Base-by-base conservation (phyloP, 1,140 invertebrate genomes). In the Heliconius melpomene region DNA sequence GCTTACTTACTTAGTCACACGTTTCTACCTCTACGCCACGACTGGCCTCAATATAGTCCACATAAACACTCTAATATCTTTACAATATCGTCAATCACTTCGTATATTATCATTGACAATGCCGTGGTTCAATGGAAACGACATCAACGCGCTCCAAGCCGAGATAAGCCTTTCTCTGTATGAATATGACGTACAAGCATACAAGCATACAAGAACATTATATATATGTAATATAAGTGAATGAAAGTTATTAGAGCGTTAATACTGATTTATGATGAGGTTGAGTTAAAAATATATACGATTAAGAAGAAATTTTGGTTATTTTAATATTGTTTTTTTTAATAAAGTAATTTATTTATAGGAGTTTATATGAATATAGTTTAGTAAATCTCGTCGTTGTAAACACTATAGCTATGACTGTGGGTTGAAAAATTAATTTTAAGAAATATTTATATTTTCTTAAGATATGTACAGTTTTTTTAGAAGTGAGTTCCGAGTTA, bases 221-320 rank as follows among this genome's bases (percentile, higher is more conserved):
- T 23, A 60, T 26, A 26, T 72, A 36, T 78, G 50, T 52, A 29
- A 29, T 66, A 5, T 16, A 8, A 54, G 71, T 75, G 79, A 79
- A 83, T 79, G 79, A 83, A 83, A 83, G 82, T 83, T 81, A 83
- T 81, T 70, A 79, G 79, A 83, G 77, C 79, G 77, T 32, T 38
- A 32, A 70, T 70, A 79, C 60, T 32, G 73, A 57, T 57, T 79
- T 52, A 40, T 71, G 72, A 71, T 66, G 23, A 8, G 8, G 66
- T n/a, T 26, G 13, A 57, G 54, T 57, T 66, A 26, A 29, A 66
- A 66, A 66, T 66, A 29, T 66, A 13, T 18, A 26, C 11, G 11
- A 23, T 29, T 66, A 29, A 29, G 26, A 6, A 1, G 3, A 66
- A 29, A 16, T 29, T 13, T 66, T 66, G 60, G 0, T 66, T 16